A percentile compares a stretch with the other conserved stretches of the same genome.
phyloP scores from a whole-genome alignment of 2,113 vertebrate species.

The Gymnobelideus leadbeateri region DNA sequence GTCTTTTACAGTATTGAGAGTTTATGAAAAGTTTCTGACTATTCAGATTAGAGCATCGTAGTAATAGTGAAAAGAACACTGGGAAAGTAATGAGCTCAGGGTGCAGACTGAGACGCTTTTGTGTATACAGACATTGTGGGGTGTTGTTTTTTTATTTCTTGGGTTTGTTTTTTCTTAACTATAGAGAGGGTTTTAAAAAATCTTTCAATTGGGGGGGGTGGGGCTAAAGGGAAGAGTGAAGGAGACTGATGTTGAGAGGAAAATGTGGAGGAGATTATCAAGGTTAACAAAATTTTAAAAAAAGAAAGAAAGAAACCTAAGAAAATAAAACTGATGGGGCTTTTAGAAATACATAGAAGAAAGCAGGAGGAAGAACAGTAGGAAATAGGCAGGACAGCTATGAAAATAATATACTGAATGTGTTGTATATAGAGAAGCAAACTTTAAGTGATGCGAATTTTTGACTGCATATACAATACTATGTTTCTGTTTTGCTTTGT shows the following conservation, averaged over 20 bases:
- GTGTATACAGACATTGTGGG: too few species aligned
- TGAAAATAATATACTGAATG: background rate
- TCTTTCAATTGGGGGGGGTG: too few species aligned
- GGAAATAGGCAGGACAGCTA: background rate
- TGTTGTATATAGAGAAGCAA: background rate
- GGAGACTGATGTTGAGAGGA: background rate
- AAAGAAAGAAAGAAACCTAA: background rate
- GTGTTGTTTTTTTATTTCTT: background rate
- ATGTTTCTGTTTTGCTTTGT: too few species aligned
- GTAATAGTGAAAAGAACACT: background rate
- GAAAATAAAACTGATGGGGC: background rate
- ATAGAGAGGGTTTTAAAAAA: too few species aligned
- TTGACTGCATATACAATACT: too few species aligned
- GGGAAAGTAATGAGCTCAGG: background rate
- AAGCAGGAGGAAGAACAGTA: too few species aligned
- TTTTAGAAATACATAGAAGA: too few species aligned
- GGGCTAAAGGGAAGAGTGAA: background rate
- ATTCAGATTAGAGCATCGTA: constrained; percentile 23
- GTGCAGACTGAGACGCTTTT: background rate
- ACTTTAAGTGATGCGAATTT: background rate
- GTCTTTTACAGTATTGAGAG: constrained; percentile 16
- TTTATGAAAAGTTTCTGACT: constrained; percentile 22
- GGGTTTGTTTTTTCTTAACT: background rate
- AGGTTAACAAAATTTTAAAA: background rate
- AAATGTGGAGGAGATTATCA: background rate